phyloP scores from a whole-genome alignment of 2,888 invertebrate species.

The Crioceris asparagi region DNA sequence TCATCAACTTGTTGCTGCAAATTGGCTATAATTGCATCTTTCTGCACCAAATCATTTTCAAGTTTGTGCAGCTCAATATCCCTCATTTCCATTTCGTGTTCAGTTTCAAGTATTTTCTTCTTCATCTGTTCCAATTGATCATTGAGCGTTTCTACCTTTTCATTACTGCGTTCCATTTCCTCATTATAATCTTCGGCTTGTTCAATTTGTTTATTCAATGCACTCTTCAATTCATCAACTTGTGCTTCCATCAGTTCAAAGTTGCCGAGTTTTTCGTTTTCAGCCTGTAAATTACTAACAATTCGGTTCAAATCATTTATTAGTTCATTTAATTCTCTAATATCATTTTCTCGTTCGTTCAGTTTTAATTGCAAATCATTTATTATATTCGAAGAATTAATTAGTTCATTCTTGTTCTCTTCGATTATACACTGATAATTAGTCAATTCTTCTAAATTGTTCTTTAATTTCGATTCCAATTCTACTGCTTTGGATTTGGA shows the following conservation, averaged over 20 bases:
- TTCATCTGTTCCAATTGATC: slow-evolving; percentile 44
- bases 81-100: slow-evolving; percentile 34
- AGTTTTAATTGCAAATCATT: slow-evolving; percentile 26
- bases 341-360: slow-evolving; percentile 25
- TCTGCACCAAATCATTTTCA: slow-evolving; percentile 29
- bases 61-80: slow-evolving; percentile 41
- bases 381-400: slow-evolving; percentile 26
- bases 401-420: slow-evolving; percentile 32
- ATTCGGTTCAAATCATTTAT: slow-evolving; percentile 43
- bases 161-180: slow-evolving; percentile 44
- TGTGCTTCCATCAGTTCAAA: slow-evolving; percentile 44
- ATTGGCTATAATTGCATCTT: slow-evolving; percentile 32
- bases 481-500: slow-evolving; percentile 22
- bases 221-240: slow-evolving; percentile 44
- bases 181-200: slow-evolving; percentile 44
- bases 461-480: slow-evolving; percentile 25
- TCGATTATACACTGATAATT: slow-evolving; percentile 29
- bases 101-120: slow-evolving; percentile 39
- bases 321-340: slow-evolving; percentile 36
- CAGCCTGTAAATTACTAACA: slow-evolving; percentile 42
- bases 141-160: slow-evolving; percentile 51
- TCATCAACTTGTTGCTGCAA: slow-evolving; percentile 36
- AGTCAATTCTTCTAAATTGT: slow-evolving; percentile 28
- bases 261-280: slow-evolving; percentile 36
- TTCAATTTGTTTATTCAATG: slow-evolving; percentile 43